These are phyloP conservation scores for Anthoscopus minutus DNA, from an alignment of 2,113 vertebrate genomes.

Conservation along the genomic window DNA sequence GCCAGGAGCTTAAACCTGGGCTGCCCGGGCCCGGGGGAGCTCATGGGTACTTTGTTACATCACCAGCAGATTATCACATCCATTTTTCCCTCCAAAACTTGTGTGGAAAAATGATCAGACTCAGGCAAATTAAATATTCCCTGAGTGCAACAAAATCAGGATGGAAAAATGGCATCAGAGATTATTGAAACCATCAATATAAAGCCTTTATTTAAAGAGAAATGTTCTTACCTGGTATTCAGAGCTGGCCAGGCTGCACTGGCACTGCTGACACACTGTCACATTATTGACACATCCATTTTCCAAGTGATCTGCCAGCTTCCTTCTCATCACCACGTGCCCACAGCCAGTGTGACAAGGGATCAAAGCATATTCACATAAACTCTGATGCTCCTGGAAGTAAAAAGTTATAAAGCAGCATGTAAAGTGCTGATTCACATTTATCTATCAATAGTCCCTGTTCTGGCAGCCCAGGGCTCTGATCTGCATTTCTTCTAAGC, in stretches of 20 bases:
- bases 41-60: neutral
- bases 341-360: conserved; percentile 74
- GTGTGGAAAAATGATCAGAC: neutral
- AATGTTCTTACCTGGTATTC: conserved; percentile 55
- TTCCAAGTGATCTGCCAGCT: conserved; percentile 70
- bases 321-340: conserved; percentile 65
- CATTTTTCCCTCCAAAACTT: neutral
- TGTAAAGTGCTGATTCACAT: neutral
- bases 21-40: neutral
- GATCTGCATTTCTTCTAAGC: neutral
- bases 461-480: neutral
- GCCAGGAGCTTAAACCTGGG: neutral
- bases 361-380: conserved; percentile 72
- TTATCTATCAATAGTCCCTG: neutral
- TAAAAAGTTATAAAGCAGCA: neutral
- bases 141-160: neutral
- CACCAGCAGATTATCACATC: neutral
- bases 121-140: neutral
- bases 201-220: neutral
- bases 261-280: conserved; percentile 47
- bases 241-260: conserved; percentile 26
- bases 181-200: neutral
- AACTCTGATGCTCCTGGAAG: conserved; percentile 71
- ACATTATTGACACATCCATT: conserved; percentile 68
- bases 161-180: neutral